Evolutionary conservation across 2,113 vertebrate genomes (phyloP), one percentile per base, ranked within the genome.

Genomic region (Polypterus senegalus): DNA sequence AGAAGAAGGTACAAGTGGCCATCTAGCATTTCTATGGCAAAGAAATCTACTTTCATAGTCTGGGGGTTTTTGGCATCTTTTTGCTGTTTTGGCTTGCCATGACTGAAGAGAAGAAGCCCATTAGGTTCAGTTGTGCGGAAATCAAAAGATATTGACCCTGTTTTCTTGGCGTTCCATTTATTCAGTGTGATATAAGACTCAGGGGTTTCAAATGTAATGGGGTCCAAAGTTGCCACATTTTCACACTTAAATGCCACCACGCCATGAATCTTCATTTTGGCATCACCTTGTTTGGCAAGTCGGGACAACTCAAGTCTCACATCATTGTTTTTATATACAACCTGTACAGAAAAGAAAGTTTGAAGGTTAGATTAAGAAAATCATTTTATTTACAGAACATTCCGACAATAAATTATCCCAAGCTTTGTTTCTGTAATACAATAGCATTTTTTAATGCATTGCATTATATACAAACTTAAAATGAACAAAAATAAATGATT

Each of bases 151-250:
- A 98, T 96, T 51, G 95, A 98, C 62, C 94, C 95, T 1, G 94
- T 97, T 80, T 98, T 98, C 79, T 97, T 98, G 59, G 93, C 93
- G 62, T 97, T 97, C 95, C 95, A 98, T 71, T 98, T 97, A 67
- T 91, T 90, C 68, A 98, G 84, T 62, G 91, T 86, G 65, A 98
- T 91, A 65, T 88, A 97, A 59, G 95, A 94, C 70, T 97, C 93
- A 0, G 94, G 95, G 1, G 94, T 98, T 82, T 98, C 94, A 58
- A 98, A 97, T 9, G 95, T 97, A 78, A 98, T 97, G 67, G 95
- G 94, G 73, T 98, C 95, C 68, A 98, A 78, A 60, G 94, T 97
- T 70, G 93, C 95, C 63, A 98, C 95, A 46, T 95, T 97, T 73
- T 98, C 95, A 75, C 95, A 98, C 76, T 98, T 98, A 79, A 98